Evolutionary conservation across 2,797 vertebrate genomes (phyloP).

Genomic region (Scarus forsteni): DNA sequence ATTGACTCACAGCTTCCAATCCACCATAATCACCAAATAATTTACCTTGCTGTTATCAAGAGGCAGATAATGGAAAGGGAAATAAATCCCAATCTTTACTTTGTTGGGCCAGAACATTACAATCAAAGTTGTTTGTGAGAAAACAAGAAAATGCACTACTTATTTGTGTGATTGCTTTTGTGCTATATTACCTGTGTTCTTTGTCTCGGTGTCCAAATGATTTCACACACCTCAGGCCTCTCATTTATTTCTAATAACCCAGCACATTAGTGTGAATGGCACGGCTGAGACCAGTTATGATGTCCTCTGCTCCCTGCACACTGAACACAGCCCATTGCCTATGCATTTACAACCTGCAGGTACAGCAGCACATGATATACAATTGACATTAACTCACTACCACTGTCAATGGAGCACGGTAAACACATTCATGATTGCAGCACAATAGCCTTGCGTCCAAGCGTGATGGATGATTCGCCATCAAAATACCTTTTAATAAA

Average conservation of each 20-base stretch:
- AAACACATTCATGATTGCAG: conserved; percentile 55
- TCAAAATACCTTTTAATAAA: conserved; percentile 42
- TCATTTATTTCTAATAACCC: conserved; percentile 54
- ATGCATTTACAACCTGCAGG: conserved; percentile 61
- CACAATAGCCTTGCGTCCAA: conserved; percentile 33
- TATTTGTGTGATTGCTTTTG: conserved; percentile 40
- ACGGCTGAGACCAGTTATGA: conserved; percentile 24
- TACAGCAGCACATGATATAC: conserved; percentile 45
- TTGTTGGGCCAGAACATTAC: conserved; percentile 49
- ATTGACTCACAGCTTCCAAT: conserved; percentile 61
- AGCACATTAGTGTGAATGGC: conserved; percentile 58
- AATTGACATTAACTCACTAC: conserved; percentile 42
- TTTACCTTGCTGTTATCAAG: conserved; percentile 67
- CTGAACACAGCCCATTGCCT: conserved; percentile 49
- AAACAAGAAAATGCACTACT: conserved; percentile 24
- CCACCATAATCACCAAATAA: conserved; percentile 70
- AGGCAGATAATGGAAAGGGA: conserved; percentile 65
- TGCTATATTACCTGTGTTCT: conserved; percentile 7
- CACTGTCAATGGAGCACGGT: conserved; percentile 51
- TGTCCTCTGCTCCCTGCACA: conserved; percentile 33
- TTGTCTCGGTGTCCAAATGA: conserved; percentile 36
- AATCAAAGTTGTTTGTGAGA: conserved; percentile 58
- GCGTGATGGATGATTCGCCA: conserved; percentile 45
- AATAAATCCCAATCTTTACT: conserved; percentile 63
- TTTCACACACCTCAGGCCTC: conserved; percentile 28